Conservation (phyloP, 2,797 vertebrate species). For the Hafferia zeledoni region DNA sequence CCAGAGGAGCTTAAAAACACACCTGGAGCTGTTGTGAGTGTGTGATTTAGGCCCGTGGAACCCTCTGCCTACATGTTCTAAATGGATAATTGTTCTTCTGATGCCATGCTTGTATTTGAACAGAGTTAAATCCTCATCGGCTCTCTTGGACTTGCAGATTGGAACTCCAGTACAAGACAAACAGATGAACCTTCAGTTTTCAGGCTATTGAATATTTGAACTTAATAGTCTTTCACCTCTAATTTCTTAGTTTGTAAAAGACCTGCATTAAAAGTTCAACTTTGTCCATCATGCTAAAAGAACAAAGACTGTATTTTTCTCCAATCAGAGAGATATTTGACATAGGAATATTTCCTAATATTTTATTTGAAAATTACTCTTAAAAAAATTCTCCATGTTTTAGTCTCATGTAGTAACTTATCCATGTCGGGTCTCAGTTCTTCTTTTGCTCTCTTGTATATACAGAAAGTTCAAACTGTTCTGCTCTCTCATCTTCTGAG, state of each 20-base stretch:
- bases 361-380: neutral
- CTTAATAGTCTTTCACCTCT: neutral
- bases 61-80: neutral
- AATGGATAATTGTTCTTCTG: neutral
- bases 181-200: neutral
- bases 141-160: neutral
- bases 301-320: neutral
- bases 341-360: neutral
- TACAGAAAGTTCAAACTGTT: neutral
- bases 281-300: neutral
- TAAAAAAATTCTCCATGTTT: neutral
- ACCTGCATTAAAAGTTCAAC: neutral
- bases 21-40: neutral
- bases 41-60: neutral
- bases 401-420: neutral
- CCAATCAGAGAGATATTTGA: neutral
- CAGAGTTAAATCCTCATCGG: neutral
- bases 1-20: neutral
- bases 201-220: neutral
- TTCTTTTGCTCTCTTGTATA: neutral
- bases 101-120: neutral
- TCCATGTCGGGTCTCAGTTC: neutral
- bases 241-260: neutral
- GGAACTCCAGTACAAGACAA: neutral
- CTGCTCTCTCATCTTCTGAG: neutral